phyloP scores from a whole-genome alignment of 1,140 invertebrate genomes.

The Trachymyrmex septentrionalis region DNA sequence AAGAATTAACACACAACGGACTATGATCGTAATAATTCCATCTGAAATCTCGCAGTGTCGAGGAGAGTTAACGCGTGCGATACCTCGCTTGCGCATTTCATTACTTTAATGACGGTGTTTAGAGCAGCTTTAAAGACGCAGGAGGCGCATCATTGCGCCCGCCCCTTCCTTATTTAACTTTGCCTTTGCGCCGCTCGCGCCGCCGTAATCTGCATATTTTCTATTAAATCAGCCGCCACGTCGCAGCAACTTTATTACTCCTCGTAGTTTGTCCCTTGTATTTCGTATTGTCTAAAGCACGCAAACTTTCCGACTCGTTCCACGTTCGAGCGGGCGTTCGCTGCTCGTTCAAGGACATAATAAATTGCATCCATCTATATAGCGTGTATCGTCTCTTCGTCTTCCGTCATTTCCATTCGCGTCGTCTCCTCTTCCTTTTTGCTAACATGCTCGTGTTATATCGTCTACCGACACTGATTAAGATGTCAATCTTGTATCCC shows the following conservation, averaged over 20 bases:
- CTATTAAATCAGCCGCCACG: slow-evolving; percentile 60
- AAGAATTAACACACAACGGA: neutral
- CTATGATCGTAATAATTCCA: neutral
- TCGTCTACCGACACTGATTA: slow-evolving; percentile 52
- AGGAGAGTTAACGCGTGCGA: slow-evolving; percentile 36
- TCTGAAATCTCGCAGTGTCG: slow-evolving; percentile 6
- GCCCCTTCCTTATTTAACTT: slow-evolving; percentile 56
- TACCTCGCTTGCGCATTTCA: slow-evolving; percentile 33
- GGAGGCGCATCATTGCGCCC: slow-evolving; percentile 35
- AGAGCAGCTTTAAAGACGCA: neutral
- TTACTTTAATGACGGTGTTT: slow-evolving; percentile 54
- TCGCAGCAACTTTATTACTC: slow-evolving; percentile 62
- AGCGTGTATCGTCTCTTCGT: slow-evolving; percentile 52
- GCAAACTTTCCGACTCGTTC: slow-evolving; percentile 55
- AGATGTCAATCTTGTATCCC: slow-evolving; percentile 46
- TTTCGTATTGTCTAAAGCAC: slow-evolving; percentile 50
- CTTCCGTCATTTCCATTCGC: slow-evolving; percentile 57
- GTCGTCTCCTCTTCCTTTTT: neutral
- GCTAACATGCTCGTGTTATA: slow-evolving; percentile 38
- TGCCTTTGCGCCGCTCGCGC: slow-evolving; percentile 37
- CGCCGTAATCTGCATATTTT: slow-evolving; percentile 62
- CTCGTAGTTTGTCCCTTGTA: slow-evolving; percentile 59
- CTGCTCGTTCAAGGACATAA: slow-evolving; percentile 62
- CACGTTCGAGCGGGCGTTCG: slow-evolving; percentile 22
- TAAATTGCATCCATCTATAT: slow-evolving; percentile 62